Evolutionary conservation across 2,888 invertebrate genomes (phyloP).

Genomic region (Podotricha telesiphe): DNA sequence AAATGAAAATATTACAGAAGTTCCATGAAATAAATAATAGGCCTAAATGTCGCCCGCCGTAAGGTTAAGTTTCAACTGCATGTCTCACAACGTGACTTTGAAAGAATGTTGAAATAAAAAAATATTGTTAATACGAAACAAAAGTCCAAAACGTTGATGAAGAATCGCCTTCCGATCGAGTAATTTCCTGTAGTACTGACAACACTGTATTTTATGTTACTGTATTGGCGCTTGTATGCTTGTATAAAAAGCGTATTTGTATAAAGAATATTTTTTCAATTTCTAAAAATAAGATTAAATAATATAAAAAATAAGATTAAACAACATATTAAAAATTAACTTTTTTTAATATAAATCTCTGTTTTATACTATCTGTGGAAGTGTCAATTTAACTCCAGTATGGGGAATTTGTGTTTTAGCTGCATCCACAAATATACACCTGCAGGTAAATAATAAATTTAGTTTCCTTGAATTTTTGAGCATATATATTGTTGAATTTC

Average conservation of each 20-base stretch:
- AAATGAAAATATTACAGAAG: not conserved
- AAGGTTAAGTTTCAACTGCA: not conserved
- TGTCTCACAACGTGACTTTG: not conserved
- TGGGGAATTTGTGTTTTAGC: constrained; percentile 20
- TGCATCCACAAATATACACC: constrained; percentile 24
- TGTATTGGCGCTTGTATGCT: too few species aligned
- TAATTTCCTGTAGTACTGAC: too few species aligned
- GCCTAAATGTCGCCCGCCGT: constrained; percentile 8
- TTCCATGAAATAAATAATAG: not conserved
- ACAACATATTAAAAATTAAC: too few species aligned
- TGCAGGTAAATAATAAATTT: constrained; percentile 26
- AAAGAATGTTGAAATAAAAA: not conserved
- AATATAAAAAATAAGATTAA: too few species aligned
- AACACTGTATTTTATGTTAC: too few species aligned
- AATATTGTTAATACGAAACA: not conserved
- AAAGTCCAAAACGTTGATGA: too few species aligned
- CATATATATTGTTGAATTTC: too few species aligned
- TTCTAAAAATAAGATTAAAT: too few species aligned
- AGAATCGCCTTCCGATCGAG: too few species aligned
- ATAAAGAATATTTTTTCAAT: too few species aligned
- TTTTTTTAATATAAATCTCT: not conserved
- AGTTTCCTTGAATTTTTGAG: constrained; percentile 16
- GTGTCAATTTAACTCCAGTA: constrained; percentile 32
- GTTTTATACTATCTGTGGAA: constrained; percentile 13
- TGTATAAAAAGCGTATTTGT: too few species aligned